phyloP scores from a whole-genome alignment of 2,888 invertebrate genomes.

The Orchesella flavescens region DNA sequence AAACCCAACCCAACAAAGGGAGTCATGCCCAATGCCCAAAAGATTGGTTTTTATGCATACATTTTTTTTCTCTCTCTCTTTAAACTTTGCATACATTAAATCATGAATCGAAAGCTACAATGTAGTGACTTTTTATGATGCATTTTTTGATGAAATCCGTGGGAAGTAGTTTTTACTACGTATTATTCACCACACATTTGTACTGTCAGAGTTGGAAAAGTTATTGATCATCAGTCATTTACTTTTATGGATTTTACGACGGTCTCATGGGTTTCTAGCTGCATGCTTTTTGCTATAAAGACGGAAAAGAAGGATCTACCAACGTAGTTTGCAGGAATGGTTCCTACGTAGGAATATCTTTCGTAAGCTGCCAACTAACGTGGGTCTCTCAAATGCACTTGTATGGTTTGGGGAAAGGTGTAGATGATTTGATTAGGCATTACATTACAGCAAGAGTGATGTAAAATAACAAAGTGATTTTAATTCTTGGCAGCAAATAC shows the following conservation, averaged over 20 bases:
- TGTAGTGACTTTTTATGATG: slow-evolving; percentile 10
- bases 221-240: slow-evolving; percentile 59
- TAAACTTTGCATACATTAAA: background rate
- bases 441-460: no score
- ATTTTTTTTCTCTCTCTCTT: background rate
- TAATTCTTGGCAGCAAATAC: no score
- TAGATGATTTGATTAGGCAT: no score
- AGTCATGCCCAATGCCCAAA: slow-evolving; percentile 11
- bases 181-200: slow-evolving; percentile 27
- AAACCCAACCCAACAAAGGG: slow-evolving; percentile 6
- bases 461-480: no score
- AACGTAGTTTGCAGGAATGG: no score
- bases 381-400: no score
- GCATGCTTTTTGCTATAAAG: no score
- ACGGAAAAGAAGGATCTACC: no score
- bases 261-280: slow-evolving; percentile 15
- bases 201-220: slow-evolving; percentile 43
- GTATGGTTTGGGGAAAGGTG: no score
- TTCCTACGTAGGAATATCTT: no score
- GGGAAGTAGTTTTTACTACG: background rate
- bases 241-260: slow-evolving; percentile 56
- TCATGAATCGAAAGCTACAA: slow-evolving; percentile 21
- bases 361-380: no score
- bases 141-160: slow-evolving; percentile 20
- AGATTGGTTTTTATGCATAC: background rate